These are phyloP conservation scores for Shinisaurus crocodilurus DNA, from an alignment of 2,113 vertebrate genomes.

Conservation along the genomic window DNA sequence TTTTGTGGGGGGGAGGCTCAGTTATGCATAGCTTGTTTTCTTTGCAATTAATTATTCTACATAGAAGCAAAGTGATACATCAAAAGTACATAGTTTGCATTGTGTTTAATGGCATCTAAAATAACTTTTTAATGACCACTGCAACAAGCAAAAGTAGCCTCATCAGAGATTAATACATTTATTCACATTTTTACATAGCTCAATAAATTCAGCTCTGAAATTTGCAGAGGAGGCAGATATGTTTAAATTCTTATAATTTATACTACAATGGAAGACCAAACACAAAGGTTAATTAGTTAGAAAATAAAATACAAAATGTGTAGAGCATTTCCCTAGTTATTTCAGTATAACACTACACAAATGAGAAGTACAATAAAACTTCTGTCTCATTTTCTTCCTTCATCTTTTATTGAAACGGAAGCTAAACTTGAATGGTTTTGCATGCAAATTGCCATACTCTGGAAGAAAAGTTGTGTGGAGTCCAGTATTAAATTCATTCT, in stretches of 20 bases:
- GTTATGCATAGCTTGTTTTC: conserved; percentile 52
- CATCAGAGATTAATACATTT: background rate
- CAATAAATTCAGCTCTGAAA: conserved; percentile 40
- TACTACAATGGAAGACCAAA: conserved; percentile 2
- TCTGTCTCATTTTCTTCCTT: background rate
- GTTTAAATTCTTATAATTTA: conserved; percentile 39
- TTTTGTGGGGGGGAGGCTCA: background rate
- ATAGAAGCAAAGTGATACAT: conserved; percentile 42
- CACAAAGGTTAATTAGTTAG: conserved; percentile 17
- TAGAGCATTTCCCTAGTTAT: background rate
- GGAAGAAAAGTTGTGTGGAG: background rate
- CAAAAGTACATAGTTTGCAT: conserved; percentile 47
- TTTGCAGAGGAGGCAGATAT: background rate
- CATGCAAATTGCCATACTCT: background rate
- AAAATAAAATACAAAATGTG: conserved; percentile 19
- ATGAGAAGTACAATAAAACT: background rate
- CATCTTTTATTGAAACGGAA: conserved; percentile 5
- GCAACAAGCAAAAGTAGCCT: background rate
- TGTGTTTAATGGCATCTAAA: conserved; percentile 37
- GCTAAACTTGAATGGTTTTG: background rate
- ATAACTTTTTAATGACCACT: conserved; percentile 52
- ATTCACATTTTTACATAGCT: conserved; percentile 43
- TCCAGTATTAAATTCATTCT: background rate
- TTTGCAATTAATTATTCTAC: conserved; percentile 55
- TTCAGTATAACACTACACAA: conserved; percentile 8